Base-by-base conservation (phyloP, 2,113 vertebrate species). In the Ceratotherium simum region DNA sequence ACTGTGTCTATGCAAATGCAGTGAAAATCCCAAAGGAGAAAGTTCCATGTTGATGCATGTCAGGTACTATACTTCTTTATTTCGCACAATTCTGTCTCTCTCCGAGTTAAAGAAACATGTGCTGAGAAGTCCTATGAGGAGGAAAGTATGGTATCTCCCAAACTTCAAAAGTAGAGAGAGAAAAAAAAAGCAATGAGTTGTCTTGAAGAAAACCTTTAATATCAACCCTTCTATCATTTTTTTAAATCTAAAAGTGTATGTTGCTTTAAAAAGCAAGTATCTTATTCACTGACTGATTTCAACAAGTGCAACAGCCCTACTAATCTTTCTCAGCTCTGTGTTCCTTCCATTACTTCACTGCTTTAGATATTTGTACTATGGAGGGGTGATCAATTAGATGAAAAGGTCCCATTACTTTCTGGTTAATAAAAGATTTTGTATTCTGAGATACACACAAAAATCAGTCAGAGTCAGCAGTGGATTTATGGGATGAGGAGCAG, bases 351-450 rank as follows among this genome's bases (percentile, higher is more conserved):
- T 23, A 58, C 46, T 56, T 93, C 64, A 21, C 18, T 72, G 76
- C 31, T 75, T 90, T 90, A 73, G 46, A 60, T 10, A 84, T 33
- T 11, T 94, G 25, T 42, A 48, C 14, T 87, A 0, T 3, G 31
- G 75, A 94, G 62, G n/a, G 5, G 6, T 70, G n/a, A 96, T 69
- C 78, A 91, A 72, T 82, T 96, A 97, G 39, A 84, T 95, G 14
- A 97, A 96, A 86, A 81, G 6, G 0, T 96, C 97, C 95, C 39
- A 58, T 97, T 98, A 90, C 39, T 60, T 82, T 83, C 69, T 88
- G 86, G 78, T 96, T 97, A 98, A 96, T 88, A 92, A 96, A 97
- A 97, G 3, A 46, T 67, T 97, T 89, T 58, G 83, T 96, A 97
- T 95, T 91, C 65, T 79, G 69, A 89, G 72, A 90, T 69, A 90